Percentiles rank a stretch among this genome's conserved stretches.
phyloP scores from a whole-genome alignment of 2,113 vertebrate genomes.

The Rallus limicola region DNA sequence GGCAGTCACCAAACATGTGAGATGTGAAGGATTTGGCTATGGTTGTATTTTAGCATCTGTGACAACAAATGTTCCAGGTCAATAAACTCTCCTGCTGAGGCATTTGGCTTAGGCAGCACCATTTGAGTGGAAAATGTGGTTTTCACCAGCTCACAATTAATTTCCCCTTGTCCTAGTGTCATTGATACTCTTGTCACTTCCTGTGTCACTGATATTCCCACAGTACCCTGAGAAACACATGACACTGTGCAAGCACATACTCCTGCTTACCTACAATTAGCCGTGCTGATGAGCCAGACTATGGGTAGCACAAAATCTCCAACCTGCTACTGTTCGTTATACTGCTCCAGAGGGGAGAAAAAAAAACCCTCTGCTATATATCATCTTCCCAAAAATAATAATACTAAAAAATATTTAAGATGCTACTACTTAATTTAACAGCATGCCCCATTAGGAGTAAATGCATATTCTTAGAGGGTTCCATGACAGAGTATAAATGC shows the following conservation, averaged over 20 bases:
- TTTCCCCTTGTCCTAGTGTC: background rate
- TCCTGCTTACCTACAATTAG: background rate
- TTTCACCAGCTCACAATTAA: background rate
- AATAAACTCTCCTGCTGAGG: background rate
- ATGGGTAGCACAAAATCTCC: background rate
- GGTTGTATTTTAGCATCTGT: background rate
- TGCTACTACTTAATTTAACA: constrained; percentile 45
- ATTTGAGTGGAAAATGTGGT: background rate
- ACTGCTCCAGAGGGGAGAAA: background rate
- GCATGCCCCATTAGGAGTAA: constrained; percentile 20
- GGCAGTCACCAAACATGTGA: background rate
- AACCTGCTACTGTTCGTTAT: background rate
- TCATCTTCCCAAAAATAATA: background rate
- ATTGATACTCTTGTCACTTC: background rate
- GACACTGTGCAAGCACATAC: background rate
- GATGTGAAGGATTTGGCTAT: background rate
- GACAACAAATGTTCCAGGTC: background rate
- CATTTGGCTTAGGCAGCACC: background rate
- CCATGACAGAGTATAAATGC: constrained; percentile 23
- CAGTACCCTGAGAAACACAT: background rate
- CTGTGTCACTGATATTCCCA: background rate
- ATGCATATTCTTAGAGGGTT: constrained; percentile 13
- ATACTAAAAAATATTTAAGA: background rate
- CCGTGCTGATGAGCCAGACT: background rate
- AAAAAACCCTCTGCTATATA: background rate